A percentile compares a stretch with the other conserved stretches of the same genome.
Evolutionary conservation across 2,797 vertebrate genomes (phyloP).

Genomic region (Danio jaintianensis): DNA sequence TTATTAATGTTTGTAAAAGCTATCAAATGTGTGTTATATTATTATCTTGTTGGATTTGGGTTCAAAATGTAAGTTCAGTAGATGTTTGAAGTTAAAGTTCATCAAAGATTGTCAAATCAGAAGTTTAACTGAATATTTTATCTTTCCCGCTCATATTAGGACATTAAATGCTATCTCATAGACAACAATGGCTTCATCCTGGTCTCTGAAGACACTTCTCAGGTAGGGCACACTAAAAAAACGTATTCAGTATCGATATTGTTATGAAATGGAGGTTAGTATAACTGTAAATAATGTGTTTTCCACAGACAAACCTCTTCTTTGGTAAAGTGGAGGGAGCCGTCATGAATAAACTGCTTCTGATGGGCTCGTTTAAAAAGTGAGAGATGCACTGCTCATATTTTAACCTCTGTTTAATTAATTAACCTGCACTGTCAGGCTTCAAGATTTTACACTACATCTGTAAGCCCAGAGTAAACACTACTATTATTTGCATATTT

Average conservation of each 20-base stretch:
- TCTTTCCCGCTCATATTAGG: slow-evolving; percentile 70
- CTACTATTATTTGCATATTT: neutral
- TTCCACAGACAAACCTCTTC: slow-evolving; percentile 91
- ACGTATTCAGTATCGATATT: neutral
- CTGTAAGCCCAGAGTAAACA: neutral
- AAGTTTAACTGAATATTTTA: neutral
- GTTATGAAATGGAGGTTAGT: neutral
- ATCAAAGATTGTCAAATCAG: no score
- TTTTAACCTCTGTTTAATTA: neutral
- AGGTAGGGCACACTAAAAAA: slow-evolving; percentile 76
- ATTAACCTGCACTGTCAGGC: neutral
- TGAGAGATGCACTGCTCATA: slow-evolving; percentile 66
- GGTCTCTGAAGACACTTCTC: slow-evolving; percentile 91
- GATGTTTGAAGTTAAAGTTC: neutral
- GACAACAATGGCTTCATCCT: slow-evolving; percentile 99
- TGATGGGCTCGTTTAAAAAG: slow-evolving; percentile 99
- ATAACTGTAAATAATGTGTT: slow-evolving; percentile 56
- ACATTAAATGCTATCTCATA: slow-evolving; percentile 97
- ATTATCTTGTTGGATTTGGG: neutral
- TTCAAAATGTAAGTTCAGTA: neutral
- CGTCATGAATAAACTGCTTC: slow-evolving; percentile 96
- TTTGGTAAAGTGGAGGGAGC: slow-evolving; percentile 96
- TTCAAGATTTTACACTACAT: neutral
- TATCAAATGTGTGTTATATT: neutral
- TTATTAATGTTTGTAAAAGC: slow-evolving; percentile 24